Evolutionary conservation across 2,797 vertebrate species (phyloP), one percentile per base, ranked within the genome.

Genomic region (Spondyliosoma cantharus): DNA sequence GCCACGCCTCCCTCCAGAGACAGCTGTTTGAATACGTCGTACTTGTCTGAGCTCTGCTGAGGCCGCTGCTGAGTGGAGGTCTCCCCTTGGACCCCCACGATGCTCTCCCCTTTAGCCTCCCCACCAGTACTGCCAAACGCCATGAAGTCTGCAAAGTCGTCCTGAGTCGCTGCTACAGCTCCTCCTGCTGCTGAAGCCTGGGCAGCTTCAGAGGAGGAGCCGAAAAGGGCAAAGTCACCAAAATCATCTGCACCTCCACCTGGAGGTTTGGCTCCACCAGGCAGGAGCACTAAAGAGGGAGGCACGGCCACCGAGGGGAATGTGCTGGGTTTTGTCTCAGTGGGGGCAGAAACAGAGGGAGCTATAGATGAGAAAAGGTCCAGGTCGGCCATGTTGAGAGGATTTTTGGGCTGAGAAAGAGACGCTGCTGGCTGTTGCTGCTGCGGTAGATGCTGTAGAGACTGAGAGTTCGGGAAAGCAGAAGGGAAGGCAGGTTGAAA

Each of bases 91-190:
- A 82, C 75, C 53, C 71, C 82, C 0, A 25, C 54, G 16, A 74
- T 77, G 67, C 76, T 82, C 74, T 94, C 92, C 0, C 75, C 71
- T 84, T 92, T 93, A 6, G 88, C 84, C 73, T 95, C 93, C 22
- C 93, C 91, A 27, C 93, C 90, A 53, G 95, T 95, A 73, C 93
- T 96, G 67, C 95, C 96, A 58, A 99, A 99, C 16, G 97, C 97
- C 96, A 99, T 96, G 86, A 99, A 99, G 92, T 99, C 98, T 58
- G 98, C 97, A 94, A 99, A 99, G 92, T 99, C 97, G 48, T 99
- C 98, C 74, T 97, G 98, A 59, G 95, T 92, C 0, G 87, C 69
- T 11, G 95, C 57, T 1, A 91, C 87, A 43, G 90, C 94, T 54
- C 95, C 93, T 84, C 95, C 95, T 29, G 93, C 93, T 3, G 79